Percentiles rank a stretch among this genome's conserved stretches.
Conservation (phyloP, 2,113 vertebrate genomes). For the Nettapus auritus region DNA sequence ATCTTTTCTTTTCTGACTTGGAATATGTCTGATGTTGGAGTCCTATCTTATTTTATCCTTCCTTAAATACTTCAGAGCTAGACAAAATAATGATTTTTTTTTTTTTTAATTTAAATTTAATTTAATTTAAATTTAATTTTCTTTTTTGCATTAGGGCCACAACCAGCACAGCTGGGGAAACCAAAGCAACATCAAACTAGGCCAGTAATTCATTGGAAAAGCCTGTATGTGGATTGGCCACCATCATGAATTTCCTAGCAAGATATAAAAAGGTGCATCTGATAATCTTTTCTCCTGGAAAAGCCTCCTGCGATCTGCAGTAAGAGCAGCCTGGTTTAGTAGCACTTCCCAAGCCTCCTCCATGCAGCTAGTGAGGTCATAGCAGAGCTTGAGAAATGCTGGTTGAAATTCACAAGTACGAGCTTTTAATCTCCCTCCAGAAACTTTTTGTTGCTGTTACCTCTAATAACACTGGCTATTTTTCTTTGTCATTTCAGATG, state of each 20-base stretch:
- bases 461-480: background rate
- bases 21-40: background rate
- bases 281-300: background rate
- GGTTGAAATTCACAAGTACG: background rate
- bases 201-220: background rate
- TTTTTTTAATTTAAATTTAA: background rate
- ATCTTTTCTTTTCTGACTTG: background rate
- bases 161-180: background rate
- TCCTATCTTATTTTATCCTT: background rate
- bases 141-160: background rate
- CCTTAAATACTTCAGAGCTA: background rate
- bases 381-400: background rate
- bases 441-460: background rate
- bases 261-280: background rate
- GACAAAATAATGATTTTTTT: background rate
- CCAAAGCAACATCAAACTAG: background rate
- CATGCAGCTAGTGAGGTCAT: fast-evolving
- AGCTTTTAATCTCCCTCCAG: background rate
- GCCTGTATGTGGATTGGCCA: background rate
- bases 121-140: too few relatives aligned
- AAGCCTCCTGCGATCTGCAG: background rate
- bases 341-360: background rate
- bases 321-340: background rate
- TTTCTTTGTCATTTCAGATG: background rate
- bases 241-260: background rate